Base-by-base conservation (phyloP, 1,140 invertebrate genomes). In the Periplaneta americana region DNA sequence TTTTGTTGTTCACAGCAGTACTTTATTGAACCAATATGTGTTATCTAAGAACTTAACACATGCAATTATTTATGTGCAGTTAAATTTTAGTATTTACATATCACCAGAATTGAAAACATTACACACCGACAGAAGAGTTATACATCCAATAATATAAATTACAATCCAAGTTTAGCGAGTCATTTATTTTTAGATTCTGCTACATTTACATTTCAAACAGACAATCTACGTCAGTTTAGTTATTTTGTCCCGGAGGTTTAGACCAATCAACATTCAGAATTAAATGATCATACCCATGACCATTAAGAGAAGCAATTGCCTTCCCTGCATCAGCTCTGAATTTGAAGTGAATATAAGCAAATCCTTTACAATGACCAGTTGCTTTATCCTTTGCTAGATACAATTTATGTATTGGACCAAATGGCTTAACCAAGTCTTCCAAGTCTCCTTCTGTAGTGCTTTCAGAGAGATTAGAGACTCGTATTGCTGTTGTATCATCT, bases 241-340 rank as follows among this genome's bases (percentile, higher is more conserved):
- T 78, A 34, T 33, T 81, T 13, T 33, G 33, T 22, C 74, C 75
- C 36, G 91, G 93, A 34, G 95, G 95, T 89, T 99, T 99, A 5
- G 99, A 99, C 98, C 98, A 99, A 90, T 99, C 98, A 31, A 99
- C 99, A 89, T 94, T 98, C 17, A 99, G 89, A 87, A 99, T 99
- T 80, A 99, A 92, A 91, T 99, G 98, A 90, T 99, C 98, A 88
- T 99, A 99, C 82, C 98, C 98, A 89, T 97, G 95, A 5, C 98
- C 98, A 88, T 99, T 96, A 9, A 99, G 92, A 74, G 91, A 91
- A 82, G 93, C 89, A 85, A 99, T 99, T 82, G 98, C 98, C 85
- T 94, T 93, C 28, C 96, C 95, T 48, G 98, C 98, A 90, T 98
- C 97, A 85, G 94, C 92, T 84, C 94, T 91, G 82, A 94, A 93